Percentiles rank a stretch among this genome's conserved stretches.
phyloP scores from a whole-genome alignment of 2,113 vertebrate genomes.

The Myiagra hebetior region DNA sequence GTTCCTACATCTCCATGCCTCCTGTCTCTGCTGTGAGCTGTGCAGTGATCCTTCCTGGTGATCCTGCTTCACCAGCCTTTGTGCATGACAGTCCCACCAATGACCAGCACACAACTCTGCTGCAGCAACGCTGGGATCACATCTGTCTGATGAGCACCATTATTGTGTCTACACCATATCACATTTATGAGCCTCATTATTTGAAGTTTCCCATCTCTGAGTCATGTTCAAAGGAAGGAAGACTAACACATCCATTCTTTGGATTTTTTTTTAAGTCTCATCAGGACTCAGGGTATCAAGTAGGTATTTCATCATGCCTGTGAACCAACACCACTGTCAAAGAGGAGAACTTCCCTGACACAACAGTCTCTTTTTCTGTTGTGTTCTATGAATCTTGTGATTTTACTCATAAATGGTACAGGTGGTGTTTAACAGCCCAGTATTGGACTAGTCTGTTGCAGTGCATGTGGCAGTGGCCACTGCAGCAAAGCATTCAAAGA shows the following conservation, averaged over 20 bases:
- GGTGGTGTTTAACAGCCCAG: conserved; percentile 28
- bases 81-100: neutral
- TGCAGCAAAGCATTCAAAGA: too few relatives aligned
- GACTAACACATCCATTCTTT: neutral
- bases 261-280: neutral
- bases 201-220: neutral
- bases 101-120: neutral
- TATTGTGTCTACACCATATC: neutral
- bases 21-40: neutral
- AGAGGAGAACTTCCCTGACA: neutral
- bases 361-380: neutral
- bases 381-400: neutral
- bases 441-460: conserved; percentile 9
- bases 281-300: neutral
- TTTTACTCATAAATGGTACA: neutral
- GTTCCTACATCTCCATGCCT: neutral
- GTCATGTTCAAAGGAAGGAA: neutral
- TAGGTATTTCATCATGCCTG: neutral
- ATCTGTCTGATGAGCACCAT: neutral
- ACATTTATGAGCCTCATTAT: neutral
- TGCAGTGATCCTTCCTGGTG: neutral
- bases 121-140: neutral
- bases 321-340: neutral
- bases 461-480: too few relatives aligned
- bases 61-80: neutral